Evolutionary conservation across 30 jellyfish, hydroid and myxozoan genomes (phyloP).

Genomic region (Pelagia noctiluca): DNA sequence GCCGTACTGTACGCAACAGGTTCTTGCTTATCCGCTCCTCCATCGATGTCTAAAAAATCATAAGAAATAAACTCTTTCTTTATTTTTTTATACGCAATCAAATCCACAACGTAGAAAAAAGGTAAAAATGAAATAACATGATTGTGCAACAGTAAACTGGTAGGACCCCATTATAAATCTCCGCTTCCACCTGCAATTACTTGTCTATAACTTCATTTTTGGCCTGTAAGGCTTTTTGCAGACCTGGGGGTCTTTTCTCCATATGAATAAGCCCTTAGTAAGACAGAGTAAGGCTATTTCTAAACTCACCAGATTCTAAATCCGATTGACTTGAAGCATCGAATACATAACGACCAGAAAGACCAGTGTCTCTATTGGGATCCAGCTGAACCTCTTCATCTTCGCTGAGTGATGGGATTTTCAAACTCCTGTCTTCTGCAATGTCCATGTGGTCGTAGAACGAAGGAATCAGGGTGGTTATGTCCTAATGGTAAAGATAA

Average conservation of each 20-base stretch:
- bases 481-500: slow-evolving; percentile 38
- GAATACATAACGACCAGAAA: slow-evolving; percentile 37
- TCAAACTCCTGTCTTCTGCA: slow-evolving; percentile 67
- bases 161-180: too few species aligned
- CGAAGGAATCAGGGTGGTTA: slow-evolving; percentile 76
- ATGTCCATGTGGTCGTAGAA: slow-evolving; percentile 83
- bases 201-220: too few species aligned
- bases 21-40: slow-evolving; percentile 27
- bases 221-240: too few species aligned
- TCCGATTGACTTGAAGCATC: slow-evolving; percentile 58
- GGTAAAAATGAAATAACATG: too few species aligned
- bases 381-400: slow-evolving; percentile 63
- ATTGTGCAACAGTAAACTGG: too few species aligned
- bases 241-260: too few species aligned
- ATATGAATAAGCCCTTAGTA: too few species aligned
- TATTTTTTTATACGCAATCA: too few species aligned
- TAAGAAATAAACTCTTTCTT: too few species aligned
- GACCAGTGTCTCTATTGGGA: slow-evolving; percentile 55
- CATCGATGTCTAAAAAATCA: slow-evolving; percentile 18
- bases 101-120: too few species aligned
- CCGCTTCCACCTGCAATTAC: too few species aligned
- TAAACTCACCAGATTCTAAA: slow-evolving; percentile 31
- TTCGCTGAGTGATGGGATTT: slow-evolving; percentile 61
- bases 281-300: neutral
- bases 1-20: slow-evolving; percentile 18